These are phyloP conservation scores for Rhinopomastus cyanomelas DNA, from an alignment of 2,113 vertebrate genomes.

Conservation along the genomic window DNA sequence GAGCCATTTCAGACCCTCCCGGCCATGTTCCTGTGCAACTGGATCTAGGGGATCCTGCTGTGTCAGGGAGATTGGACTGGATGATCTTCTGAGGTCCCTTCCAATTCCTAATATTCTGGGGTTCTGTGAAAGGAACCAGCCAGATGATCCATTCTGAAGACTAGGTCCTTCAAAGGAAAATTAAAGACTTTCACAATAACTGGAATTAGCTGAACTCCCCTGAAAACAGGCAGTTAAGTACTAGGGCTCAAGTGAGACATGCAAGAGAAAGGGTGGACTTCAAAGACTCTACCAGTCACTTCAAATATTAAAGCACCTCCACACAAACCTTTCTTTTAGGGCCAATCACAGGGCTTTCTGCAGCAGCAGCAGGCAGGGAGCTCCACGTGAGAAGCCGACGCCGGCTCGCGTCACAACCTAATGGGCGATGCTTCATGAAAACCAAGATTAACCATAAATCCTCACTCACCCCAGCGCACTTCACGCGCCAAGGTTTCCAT, in stretches of 20 bases:
- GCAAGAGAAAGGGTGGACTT: not conserved
- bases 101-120: no score
- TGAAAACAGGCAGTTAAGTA: not conserved
- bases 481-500: not conserved
- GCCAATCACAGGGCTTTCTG: not conserved
- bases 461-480: no score
- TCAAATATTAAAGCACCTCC: not conserved
- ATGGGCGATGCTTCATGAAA: not conserved
- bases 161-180: not conserved
- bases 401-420: not conserved
- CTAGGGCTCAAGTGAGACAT: not conserved
- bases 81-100: no score
- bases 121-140: not conserved
- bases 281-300: not conserved
- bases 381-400: not conserved
- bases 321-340: not conserved
- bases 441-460: not conserved
- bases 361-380: not conserved
- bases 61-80: no score
- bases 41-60: no score
- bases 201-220: not conserved
- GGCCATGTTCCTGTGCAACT: no score
- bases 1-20: no score
- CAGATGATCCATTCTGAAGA: not conserved
- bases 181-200: not conserved